Conservation (phyloP, 2,113 vertebrate species). For the Macrotis lagotis region DNA sequence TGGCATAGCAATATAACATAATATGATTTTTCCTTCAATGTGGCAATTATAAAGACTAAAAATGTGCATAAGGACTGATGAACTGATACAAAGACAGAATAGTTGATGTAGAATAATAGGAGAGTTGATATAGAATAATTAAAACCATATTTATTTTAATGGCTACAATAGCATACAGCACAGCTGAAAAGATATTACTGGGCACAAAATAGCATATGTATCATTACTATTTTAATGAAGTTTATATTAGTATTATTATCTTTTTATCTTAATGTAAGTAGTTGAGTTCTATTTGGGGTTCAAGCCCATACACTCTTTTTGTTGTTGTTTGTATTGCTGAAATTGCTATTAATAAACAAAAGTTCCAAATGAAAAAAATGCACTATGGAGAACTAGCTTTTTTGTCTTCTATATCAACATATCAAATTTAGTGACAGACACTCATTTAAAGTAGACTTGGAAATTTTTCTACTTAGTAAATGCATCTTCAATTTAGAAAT, state of each 20-base stretch:
- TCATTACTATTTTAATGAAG: not conserved
- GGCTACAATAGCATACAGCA: not conserved
- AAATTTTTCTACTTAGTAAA: not conserved
- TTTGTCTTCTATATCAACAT: not conserved
- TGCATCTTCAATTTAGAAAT: not conserved
- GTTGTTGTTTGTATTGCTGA: not conserved
- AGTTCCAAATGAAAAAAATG: not conserved
- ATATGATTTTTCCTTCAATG: not conserved
- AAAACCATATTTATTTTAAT: not conserved
- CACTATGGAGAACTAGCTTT: not conserved
- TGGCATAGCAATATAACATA: not conserved
- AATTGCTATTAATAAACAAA: not conserved
- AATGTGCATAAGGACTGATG: too few species aligned
- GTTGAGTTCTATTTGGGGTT: not conserved
- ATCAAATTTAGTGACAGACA: not conserved
- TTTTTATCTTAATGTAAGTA: not conserved
- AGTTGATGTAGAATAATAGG: not conserved
- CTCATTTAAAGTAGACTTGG: not conserved
- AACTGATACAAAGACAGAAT: not conserved
- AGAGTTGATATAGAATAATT: not conserved
- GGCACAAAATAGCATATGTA: not conserved
- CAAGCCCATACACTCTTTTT: not conserved
- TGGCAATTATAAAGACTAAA: not conserved
- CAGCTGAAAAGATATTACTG: not conserved
- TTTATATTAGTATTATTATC: not conserved